Evolutionary conservation across 2,113 vertebrate genomes (phyloP).

Genomic region (Pygoscelis adeliae): DNA sequence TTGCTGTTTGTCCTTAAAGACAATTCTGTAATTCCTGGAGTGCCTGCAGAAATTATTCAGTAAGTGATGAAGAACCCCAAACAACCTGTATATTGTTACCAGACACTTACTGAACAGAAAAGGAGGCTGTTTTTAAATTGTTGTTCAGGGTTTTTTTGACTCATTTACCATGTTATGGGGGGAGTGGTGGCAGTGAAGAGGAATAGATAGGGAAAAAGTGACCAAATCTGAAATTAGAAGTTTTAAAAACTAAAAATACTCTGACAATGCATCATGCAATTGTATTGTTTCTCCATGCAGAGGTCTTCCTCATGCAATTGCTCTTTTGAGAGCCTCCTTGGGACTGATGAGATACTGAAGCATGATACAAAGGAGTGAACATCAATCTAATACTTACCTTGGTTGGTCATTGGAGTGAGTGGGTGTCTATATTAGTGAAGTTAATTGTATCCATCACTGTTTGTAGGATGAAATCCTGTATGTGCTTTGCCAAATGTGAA

Average conservation of each 20-base stretch:
- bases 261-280: background rate
- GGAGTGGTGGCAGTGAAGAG: background rate
- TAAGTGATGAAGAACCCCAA: background rate
- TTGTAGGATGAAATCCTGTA: background rate
- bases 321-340: background rate
- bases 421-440: background rate
- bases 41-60: background rate
- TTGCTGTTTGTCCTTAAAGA: background rate
- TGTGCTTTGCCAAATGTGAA: background rate
- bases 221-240: background rate
- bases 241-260: background rate
- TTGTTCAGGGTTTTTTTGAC: background rate
- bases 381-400: background rate
- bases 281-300: background rate
- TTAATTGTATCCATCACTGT: background rate
- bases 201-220: background rate
- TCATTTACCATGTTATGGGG: background rate
- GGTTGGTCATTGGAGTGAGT: background rate
- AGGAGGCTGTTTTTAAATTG: background rate
- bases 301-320: background rate
- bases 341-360: background rate
- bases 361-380: background rate
- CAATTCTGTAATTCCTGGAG: accelerated
- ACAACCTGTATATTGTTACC: background rate
- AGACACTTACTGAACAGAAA: background rate